These are phyloP conservation scores for Heterotilapia buettikoferi DNA, from an alignment of 2,113 vertebrate genomes.

Conservation along the genomic window DNA sequence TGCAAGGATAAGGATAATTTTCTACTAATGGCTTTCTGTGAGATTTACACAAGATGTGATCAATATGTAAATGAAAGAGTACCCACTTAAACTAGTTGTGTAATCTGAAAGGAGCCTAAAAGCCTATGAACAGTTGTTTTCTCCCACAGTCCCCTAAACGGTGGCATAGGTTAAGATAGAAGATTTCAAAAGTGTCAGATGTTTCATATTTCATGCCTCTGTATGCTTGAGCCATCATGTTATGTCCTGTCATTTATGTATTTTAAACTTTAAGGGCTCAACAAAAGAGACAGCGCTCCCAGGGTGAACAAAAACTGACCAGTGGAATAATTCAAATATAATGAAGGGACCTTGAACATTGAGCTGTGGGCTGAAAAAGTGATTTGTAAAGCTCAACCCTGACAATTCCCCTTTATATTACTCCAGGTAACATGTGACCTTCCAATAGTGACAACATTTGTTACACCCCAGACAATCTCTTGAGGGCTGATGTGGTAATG, in stretches of 20 bases:
- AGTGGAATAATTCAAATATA: neutral
- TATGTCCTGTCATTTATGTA: neutral
- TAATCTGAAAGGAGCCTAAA: neutral
- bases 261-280: neutral
- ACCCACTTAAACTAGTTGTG: neutral
- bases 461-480: neutral
- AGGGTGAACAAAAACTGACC: neutral
- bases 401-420: neutral
- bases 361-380: neutral
- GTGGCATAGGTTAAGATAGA: neutral
- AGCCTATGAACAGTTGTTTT: neutral
- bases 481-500: neutral
- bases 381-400: neutral
- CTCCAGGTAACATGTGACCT: constrained; percentile 35
- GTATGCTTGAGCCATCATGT: neutral
- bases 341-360: neutral
- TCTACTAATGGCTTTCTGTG: neutral
- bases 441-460: neutral
- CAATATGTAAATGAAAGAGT: neutral
- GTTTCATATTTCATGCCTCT: neutral
- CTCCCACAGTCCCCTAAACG: neutral
- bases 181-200: neutral
- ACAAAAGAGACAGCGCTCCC: neutral
- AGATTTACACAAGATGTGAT: neutral
- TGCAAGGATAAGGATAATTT: neutral